Evolutionary conservation across 1,140 invertebrate species (phyloP), one percentile per base, ranked within the genome.

Genomic region (Heliothis virescens): DNA sequence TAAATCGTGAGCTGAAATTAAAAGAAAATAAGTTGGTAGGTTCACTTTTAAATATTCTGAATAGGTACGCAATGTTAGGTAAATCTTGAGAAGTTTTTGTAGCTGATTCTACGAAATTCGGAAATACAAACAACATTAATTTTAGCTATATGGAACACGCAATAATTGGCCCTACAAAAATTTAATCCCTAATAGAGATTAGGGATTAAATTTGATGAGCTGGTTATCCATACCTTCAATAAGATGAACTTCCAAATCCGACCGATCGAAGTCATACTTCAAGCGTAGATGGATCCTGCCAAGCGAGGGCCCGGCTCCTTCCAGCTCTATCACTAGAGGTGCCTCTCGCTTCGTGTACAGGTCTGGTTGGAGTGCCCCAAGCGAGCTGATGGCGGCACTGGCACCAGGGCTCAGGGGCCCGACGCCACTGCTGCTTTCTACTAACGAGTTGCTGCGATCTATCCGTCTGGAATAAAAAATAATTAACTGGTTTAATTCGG

Each of bases 211-310:
- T n/a, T n/a, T n/a, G n/a, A 34, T 34, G 29, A 34, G 29, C 29
- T 34, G 1, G 4, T 1, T 4, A 34, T 34, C 29, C 29, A 34
- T 34, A 34, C 97, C 97, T 97, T 98, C 97, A 94, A 98, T 98
- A 55, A 99, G 92, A 93, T 98, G 97, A 26, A 98, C 97, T 79
- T 98, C 96, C 59, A 99, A 95, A 92, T 99, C 98, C 21, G 98
- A 98, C 85, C 97, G 96, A 90, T 98, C 97, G 87, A 98, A 98
- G 92, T 99, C 98, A 86, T 98, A 99, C 84, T 97, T 98, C 7
- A 98, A 95, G n/a, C 97, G 95, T 82, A 98, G 95, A 89, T 98
- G 98, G 78, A 99, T 95, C 57, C 97, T 95, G 29, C 98, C 98
- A 10, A 98, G 95, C 65, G 96, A 96, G 18, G 96, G 95, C 2